Evolutionary conservation across 2,888 invertebrate genomes (phyloP), one percentile per base, ranked within the genome.

Genomic region (Latrodectus elegans): DNA sequence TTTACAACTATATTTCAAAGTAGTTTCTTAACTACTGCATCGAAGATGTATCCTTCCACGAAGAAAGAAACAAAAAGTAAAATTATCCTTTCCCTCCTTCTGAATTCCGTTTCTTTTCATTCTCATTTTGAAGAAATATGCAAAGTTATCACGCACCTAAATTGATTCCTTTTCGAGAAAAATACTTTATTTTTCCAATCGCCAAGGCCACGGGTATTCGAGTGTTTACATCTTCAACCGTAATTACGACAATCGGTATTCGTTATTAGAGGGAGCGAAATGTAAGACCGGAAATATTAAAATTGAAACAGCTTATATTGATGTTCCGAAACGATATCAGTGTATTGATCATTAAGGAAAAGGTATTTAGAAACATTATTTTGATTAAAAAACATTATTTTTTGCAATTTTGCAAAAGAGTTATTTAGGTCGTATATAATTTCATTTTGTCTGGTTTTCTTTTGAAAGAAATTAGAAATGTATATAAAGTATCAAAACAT

Each of bases 61-160:
- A 60, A 60, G 60, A 60, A 60, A 60, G 22, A 38, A 38, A 38
- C 38, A 38, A 38, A 38, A 60, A 15, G 60, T 6, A 60, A 60
- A 60, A 60, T 60, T 15, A 15, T 60, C 60, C 12, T 60, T n/a
- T 60, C n/a, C 55, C 60, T 60, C n/a, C 6, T 38, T 38, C 38
- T 38, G 38, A 38, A 38, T 38, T 17, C 53, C 60, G 6, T 76
- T 75, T 22, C 26, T 53, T 55, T 26, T 26, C 38, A 74, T 74
- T 74, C 55, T 14, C 55, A 52, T 55, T 26, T 11, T 26, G 74
- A 26, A 74, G 26, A 74, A 55, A 74, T 74, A 60, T 74, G 53
- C 75, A 17, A 53, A 76, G 49, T 76, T 76, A 76, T 76, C 75
- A 76, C 64, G 75, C 75, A 76, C 75, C 49, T 15, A 76, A 76